Base-by-base conservation (phyloP, 1,140 invertebrate species). In the Hyles vespertilio region DNA sequence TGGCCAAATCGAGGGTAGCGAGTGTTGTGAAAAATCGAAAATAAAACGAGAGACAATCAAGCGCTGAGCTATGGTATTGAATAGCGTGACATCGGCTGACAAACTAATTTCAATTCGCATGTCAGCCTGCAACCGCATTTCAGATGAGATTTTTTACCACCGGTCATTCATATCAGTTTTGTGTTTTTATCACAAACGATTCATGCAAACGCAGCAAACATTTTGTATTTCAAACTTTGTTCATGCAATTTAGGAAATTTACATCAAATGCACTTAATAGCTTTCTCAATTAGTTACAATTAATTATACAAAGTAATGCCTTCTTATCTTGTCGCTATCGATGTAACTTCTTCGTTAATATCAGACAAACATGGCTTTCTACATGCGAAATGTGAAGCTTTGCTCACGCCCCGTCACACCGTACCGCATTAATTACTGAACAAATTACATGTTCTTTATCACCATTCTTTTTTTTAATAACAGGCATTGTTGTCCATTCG, bases 401-500 rank as follows among this genome's bases (percentile, higher is more conserved):
- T 81, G 78, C 81, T 76, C 81, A 84, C 80, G 81, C 78, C 84
- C 72, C 80, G 80, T 83, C 81, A 84, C 80, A 79, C 74, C 70
- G 70, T 69, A 62, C 73, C 73, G 72, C 74, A 76, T 78, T 84
- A 86, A 83, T 84, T 83, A 87, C 67, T 57, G 65, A 67, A 79
- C 75, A 87, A 87, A 87, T 86, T 87, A 81, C 72, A 87, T 59
- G 70, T 87, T 85, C 72, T 80, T 84, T 83, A 85, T 84, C 80
- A 79, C 76, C 75, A 69, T 77, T 77, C 74, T 73, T 79, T 74
- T 40, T 75, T 84, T 79, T 87, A 84, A 85, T 85, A 83, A 84
- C 79, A 87, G 74, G 70, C 80, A 81, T 77, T 84, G 82, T 84
- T 83, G 73, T 77, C 68, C 79, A 75, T 87, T 87, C 84, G 82